phyloP scores from a whole-genome alignment of 2,888 invertebrate species.

The Chymomyza procnemis region DNA sequence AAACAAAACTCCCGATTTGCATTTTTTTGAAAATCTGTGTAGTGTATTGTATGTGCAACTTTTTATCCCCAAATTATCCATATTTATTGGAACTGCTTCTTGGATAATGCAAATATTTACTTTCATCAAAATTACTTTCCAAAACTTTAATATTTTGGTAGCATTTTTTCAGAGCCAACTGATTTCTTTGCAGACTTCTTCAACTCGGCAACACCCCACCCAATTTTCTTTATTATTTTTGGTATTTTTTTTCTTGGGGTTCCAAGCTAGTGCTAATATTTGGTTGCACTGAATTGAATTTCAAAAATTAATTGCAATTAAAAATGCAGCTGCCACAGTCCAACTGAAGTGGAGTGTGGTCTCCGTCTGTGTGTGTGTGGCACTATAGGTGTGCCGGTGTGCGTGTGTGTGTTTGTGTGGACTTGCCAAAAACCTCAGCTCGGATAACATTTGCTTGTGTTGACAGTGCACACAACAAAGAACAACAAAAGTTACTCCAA shows the following conservation, averaged over 20 bases:
- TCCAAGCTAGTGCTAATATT: background rate
- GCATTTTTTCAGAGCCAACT: too few relatives aligned
- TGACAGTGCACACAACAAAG: slow-evolving; percentile 54
- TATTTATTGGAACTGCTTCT: too few relatives aligned
- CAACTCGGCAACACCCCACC: too few relatives aligned
- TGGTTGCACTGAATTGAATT: slow-evolving; percentile 6
- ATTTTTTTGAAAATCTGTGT: too few relatives aligned
- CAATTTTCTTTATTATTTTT: too few relatives aligned
- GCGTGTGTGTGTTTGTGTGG: slow-evolving; percentile 22
- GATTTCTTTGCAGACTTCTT: too few relatives aligned
- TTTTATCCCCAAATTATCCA: too few relatives aligned
- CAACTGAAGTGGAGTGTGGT: slow-evolving; percentile 13
- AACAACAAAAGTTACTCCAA: slow-evolving; percentile 16
- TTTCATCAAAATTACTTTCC: too few relatives aligned
- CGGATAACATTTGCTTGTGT: slow-evolving; percentile 54
- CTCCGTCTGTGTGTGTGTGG: background rate
- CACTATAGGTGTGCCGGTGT: background rate
- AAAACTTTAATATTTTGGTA: too few relatives aligned
- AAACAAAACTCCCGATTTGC: too few relatives aligned
- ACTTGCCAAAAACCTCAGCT: slow-evolving; percentile 44
- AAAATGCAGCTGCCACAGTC: slow-evolving; percentile 39
- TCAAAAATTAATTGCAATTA: slow-evolving; percentile 59
- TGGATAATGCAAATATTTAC: too few relatives aligned
- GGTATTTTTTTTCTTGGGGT: background rate
- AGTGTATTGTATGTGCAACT: too few relatives aligned